Evolutionary conservation across 2,113 vertebrate genomes (phyloP).

Genomic region (Ictalurus furcatus): DNA sequence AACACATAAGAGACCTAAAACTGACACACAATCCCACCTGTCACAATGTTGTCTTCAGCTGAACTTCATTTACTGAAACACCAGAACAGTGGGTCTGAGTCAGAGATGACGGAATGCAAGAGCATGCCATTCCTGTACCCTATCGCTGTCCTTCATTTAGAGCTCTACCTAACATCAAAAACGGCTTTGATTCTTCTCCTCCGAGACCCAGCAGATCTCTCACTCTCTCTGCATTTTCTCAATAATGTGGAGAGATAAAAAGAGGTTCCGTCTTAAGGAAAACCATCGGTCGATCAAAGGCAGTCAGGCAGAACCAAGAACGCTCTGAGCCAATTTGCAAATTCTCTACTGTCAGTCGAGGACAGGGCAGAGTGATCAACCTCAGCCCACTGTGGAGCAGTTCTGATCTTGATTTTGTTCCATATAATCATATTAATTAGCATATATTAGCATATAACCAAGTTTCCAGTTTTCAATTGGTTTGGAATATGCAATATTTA

Average conservation of each 20-base stretch:
- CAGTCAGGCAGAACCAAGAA: slow-evolving; percentile 49
- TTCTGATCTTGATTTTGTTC: background rate
- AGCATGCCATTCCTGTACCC: background rate
- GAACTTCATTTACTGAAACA: background rate
- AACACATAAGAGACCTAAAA: background rate
- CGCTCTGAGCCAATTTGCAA: slow-evolving; percentile 61
- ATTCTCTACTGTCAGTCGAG: slow-evolving; percentile 28
- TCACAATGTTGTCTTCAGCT: background rate
- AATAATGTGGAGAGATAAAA: slow-evolving; percentile 62
- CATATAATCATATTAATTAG: background rate
- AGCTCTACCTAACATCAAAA: slow-evolving; percentile 68
- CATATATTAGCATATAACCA: background rate
- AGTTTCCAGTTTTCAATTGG: background rate
- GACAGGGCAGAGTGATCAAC: slow-evolving; percentile 35
- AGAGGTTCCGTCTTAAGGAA: slow-evolving; percentile 61
- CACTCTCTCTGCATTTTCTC: slow-evolving; percentile 59
- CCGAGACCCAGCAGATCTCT: slow-evolving; percentile 53
- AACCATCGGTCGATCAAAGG: slow-evolving; percentile 66
- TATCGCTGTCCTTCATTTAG: slow-evolving; percentile 19
- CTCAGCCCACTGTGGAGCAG: slow-evolving; percentile 9
- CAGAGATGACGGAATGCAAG: background rate
- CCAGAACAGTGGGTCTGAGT: background rate
- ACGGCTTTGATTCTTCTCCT: slow-evolving; percentile 64
- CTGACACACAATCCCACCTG: background rate
- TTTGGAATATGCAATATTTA: background rate